These are phyloP conservation scores for Dendronephthya gigantea DNA, from an alignment of 64 coral and sea anemone genomes.

Conservation along the genomic window DNA sequence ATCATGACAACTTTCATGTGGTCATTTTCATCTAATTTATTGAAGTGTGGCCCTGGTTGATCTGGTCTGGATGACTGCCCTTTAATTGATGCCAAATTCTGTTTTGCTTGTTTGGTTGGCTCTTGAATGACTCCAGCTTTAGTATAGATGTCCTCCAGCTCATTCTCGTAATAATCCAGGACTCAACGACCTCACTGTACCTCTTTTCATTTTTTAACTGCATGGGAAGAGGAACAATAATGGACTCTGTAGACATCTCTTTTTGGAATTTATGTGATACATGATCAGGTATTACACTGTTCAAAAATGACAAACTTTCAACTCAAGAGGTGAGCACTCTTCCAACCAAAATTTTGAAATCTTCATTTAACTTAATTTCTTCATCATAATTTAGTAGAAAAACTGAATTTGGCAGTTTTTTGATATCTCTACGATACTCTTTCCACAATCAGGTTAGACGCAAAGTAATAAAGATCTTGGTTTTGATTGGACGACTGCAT, in stretches of 20 bases:
- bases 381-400: neutral
- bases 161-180: too few species aligned
- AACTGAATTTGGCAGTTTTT: neutral
- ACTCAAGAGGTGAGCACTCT: neutral
- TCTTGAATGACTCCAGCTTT: neutral
- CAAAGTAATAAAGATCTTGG: neutral
- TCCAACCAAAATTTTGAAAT: neutral
- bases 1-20: too few species aligned
- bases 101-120: neutral
- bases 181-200: neutral
- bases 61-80: too few species aligned
- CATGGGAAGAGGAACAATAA: neutral
- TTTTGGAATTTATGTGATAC: neutral
- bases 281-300: neutral
- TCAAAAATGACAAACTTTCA: neutral
- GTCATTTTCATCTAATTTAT: too few species aligned
- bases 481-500: neutral
- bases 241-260: neutral
- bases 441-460: neutral
- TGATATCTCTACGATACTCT: neutral
- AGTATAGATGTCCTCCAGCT: too few species aligned
- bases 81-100: too few species aligned
- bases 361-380: neutral
- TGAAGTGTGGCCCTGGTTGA: too few species aligned
- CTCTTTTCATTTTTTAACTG: neutral